These are phyloP conservation scores for Eulemur rufifrons DNA, from an alignment of 2,113 vertebrate species.

Conservation along the genomic window DNA sequence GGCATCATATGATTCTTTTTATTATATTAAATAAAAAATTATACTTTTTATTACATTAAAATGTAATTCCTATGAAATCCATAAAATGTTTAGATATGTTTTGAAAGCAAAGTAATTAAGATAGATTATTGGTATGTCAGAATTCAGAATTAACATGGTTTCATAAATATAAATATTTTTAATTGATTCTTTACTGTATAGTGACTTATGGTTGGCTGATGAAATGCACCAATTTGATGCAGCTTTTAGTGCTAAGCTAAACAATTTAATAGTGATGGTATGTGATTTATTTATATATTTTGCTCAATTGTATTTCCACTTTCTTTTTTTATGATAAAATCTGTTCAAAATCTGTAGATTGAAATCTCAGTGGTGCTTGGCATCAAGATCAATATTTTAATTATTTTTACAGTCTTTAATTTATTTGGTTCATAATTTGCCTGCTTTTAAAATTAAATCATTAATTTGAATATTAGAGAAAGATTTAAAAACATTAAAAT, in stretches of 20 bases:
- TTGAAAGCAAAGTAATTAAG: slow-evolving; percentile 41
- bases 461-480: background rate
- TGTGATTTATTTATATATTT: background rate
- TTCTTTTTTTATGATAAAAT: slow-evolving; percentile 44
- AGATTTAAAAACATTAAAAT: slow-evolving; percentile 6
- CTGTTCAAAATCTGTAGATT: background rate
- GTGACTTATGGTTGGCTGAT: background rate
- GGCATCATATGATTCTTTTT: slow-evolving; percentile 36
- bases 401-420: background rate
- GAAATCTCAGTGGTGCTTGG: background rate
- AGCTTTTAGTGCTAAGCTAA: background rate
- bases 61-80: slow-evolving; percentile 7
- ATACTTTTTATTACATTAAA: slow-evolving; percentile 40
- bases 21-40: slow-evolving; percentile 22
- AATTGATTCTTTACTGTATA: background rate
- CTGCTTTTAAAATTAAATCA: slow-evolving; percentile 17
- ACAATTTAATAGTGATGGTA: background rate
- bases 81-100: background rate
- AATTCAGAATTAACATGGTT: slow-evolving; percentile 29
- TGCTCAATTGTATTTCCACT: background rate
- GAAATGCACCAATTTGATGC: background rate
- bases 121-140: background rate
- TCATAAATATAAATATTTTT: slow-evolving; percentile 26
- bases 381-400: background rate
- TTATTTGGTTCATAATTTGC: background rate